These are phyloP conservation scores for Lepidotrigona ventralis DNA, from an alignment of 1,140 invertebrate species.

Conservation along the genomic window DNA sequence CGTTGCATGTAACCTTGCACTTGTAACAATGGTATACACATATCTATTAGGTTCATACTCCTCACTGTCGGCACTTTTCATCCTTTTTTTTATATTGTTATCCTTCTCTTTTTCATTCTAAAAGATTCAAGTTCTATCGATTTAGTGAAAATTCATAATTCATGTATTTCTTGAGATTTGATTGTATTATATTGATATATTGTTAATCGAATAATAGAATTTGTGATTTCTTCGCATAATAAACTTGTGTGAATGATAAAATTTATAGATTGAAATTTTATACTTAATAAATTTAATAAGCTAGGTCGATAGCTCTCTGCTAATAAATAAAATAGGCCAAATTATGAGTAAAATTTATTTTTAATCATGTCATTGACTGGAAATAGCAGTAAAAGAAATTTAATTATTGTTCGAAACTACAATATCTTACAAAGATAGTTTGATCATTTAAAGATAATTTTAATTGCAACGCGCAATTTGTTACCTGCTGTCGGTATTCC, in stretches of 20 bases:
- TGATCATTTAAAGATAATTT: background rate
- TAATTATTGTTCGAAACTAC: background rate
- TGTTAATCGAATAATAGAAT: too few species aligned
- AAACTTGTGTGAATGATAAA: too few species aligned
- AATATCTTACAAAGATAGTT: background rate
- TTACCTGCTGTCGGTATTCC: background rate
- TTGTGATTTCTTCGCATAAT: too few species aligned
- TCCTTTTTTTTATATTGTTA: background rate
- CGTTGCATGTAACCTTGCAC: conserved; percentile 60
- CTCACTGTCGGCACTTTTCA: background rate
- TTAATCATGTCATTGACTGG: background rate
- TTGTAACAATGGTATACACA: conserved; percentile 55
- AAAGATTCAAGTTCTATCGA: background rate
- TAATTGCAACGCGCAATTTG: background rate
- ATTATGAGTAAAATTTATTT: background rate
- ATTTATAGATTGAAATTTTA: too few species aligned
- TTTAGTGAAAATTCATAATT: background rate
- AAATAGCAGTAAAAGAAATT: background rate
- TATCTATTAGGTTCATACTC: background rate
- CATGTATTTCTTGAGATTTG: background rate
- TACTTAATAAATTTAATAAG: too few species aligned
- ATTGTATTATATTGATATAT: too few species aligned
- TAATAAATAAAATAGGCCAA: too few species aligned
- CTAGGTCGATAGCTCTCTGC: too few species aligned
- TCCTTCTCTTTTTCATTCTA: background rate